Conservation (phyloP, 2,797 vertebrate genomes). For the Todus mexicanus region DNA sequence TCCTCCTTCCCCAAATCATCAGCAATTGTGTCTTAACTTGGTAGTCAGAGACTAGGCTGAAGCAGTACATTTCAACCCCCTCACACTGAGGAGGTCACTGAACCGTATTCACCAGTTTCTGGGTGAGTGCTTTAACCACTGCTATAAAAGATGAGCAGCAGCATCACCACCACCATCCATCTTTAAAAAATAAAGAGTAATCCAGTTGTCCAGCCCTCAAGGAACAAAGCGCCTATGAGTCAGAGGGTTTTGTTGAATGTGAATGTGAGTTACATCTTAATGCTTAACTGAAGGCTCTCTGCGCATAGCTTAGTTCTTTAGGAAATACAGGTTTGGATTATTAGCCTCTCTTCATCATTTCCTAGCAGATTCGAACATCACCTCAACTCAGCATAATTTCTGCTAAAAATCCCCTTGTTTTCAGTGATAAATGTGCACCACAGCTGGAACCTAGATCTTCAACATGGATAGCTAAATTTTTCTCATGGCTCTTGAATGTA, state of each 20-base stretch:
- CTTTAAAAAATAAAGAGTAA: conserved; percentile 60
- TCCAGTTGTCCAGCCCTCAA: conserved; percentile 29
- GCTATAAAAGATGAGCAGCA: conserved; percentile 52
- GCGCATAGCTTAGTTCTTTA: not conserved
- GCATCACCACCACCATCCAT: conserved; percentile 35
- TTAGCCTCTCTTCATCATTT: not conserved
- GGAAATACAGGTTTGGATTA: not conserved
- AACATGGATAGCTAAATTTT: not conserved
- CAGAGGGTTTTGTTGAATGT: not conserved
- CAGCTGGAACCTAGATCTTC: not conserved
- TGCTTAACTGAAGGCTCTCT: not conserved
- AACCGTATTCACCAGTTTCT: conserved; percentile 49
- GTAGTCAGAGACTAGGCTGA: not conserved
- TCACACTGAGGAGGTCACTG: not conserved
- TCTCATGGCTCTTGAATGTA: not conserved
- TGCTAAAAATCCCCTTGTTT: not conserved
- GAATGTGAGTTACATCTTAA: conserved; percentile 2
- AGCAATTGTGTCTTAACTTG: not conserved
- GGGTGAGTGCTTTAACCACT: conserved; percentile 56
- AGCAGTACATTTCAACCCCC: conserved; percentile 30
- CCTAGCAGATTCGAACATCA: not conserved
- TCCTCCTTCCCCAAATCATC: not conserved
- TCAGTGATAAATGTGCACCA: not conserved
- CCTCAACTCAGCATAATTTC: not conserved
- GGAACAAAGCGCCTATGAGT: not conserved